phyloP scores from a whole-genome alignment of 2,797 vertebrate genomes.

The Dallia pectoralis region DNA sequence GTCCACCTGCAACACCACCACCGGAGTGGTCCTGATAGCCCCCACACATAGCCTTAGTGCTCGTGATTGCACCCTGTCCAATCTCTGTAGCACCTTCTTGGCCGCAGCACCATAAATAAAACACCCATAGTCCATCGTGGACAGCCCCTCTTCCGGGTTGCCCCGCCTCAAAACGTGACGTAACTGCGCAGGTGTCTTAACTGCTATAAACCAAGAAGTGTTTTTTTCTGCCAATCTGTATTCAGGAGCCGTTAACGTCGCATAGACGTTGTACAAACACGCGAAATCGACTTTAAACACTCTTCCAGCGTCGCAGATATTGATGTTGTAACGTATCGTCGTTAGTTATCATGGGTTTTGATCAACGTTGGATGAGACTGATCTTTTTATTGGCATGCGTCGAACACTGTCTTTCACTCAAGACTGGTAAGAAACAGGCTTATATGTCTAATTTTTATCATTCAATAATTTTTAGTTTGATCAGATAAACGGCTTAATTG shows the following conservation, averaged over 20 bases:
- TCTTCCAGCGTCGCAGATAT: neutral
- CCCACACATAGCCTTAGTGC: no score
- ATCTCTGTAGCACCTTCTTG: no score
- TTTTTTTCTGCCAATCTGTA: neutral
- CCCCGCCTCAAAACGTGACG: no score
- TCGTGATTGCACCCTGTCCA: no score
- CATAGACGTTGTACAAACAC: neutral
- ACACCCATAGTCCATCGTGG: no score
- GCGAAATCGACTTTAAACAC: neutral
- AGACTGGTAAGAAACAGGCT: slow-evolving; percentile 1
- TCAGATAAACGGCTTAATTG: neutral
- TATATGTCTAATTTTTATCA: neutral
- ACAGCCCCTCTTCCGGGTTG: no score
- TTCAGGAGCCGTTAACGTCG: neutral
- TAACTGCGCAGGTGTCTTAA: slow-evolving; percentile 34
- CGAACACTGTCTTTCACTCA: neutral
- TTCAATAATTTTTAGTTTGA: neutral
- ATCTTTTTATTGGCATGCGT: neutral
- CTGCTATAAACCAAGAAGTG: neutral
- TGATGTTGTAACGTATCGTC: neutral
- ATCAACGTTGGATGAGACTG: neutral
- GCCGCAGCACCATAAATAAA: no score
- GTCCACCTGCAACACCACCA: no score
- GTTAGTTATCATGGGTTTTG: neutral
- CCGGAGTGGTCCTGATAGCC: no score